A percentile compares a stretch with the other conserved stretches of the same genome.
Conservation (phyloP, 2,888 invertebrate species). For the Andrena trimmerana region DNA sequence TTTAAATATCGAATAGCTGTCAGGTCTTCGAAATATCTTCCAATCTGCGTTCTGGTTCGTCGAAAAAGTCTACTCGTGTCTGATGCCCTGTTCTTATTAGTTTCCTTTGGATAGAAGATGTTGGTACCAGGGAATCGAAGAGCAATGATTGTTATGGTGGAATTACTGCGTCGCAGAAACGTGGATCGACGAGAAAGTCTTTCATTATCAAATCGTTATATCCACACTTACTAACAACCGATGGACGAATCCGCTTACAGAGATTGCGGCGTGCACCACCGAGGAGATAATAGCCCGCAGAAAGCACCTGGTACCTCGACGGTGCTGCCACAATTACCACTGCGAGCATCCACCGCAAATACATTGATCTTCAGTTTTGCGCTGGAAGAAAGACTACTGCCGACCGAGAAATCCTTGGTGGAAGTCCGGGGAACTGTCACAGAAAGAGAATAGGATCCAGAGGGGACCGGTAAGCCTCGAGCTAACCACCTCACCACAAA, state of each 20-base stretch:
- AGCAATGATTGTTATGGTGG: not conserved
- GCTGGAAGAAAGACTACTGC: not conserved
- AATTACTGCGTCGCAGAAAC: not conserved
- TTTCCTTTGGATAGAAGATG: no score
- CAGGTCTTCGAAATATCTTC: no score
- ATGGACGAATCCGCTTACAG: conserved; percentile 63
- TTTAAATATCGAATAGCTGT: no score
- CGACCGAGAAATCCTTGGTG: no score
- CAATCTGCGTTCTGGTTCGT: no score
- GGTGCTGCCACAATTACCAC: conserved; percentile 17
- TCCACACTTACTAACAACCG: conserved; percentile 28
- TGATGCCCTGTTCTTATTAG: no score
- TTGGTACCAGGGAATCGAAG: no score
- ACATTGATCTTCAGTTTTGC: conserved; percentile 4
- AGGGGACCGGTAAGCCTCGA: not conserved
- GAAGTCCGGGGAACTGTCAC: no score
- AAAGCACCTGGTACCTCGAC: conserved; percentile 23
- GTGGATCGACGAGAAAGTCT: not conserved
- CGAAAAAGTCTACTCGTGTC: no score
- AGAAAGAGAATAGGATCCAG: not conserved
- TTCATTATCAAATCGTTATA: not conserved
- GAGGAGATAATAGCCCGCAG: conserved; percentile 23
- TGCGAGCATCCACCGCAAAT: not conserved
- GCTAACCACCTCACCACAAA: not conserved
- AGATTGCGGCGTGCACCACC: conserved; percentile 46